Conservation (phyloP, 1,140 invertebrate species). For the Drosophila mojavensis region DNA sequence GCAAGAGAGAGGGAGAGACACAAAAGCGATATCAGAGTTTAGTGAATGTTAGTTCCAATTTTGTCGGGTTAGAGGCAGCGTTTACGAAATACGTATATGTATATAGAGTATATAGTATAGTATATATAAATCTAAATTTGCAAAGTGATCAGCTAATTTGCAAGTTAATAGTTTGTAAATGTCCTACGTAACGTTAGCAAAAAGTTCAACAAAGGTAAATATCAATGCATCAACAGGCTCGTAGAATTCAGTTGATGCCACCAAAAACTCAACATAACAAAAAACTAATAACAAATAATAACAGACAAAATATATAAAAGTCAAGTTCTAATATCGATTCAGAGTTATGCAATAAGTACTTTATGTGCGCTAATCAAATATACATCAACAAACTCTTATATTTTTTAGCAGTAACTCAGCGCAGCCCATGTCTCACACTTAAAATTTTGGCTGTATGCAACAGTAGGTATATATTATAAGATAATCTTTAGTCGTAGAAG, state of each 20-base stretch:
- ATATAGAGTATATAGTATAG: slow-evolving; percentile 2
- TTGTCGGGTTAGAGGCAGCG: slow-evolving; percentile 57
- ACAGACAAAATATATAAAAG: not conserved
- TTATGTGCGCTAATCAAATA: too few species aligned
- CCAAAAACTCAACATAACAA: slow-evolving; percentile 28
- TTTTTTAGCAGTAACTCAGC: too few species aligned
- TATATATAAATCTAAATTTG: slow-evolving; percentile 55
- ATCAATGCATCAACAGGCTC: slow-evolving; percentile 58
- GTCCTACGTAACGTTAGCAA: slow-evolving; percentile 80
- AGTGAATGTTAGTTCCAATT: slow-evolving; percentile 9
- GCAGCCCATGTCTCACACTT: too few species aligned
- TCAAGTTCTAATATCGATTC: slow-evolving; percentile 1
- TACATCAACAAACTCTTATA: too few species aligned
- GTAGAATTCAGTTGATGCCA: slow-evolving; percentile 40
- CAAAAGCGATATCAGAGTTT: not conserved
- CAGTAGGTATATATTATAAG: too few species aligned
- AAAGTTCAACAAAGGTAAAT: slow-evolving; percentile 75
- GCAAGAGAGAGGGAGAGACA: slow-evolving; percentile 34
- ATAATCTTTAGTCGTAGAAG: too few species aligned
- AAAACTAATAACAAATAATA: slow-evolving; percentile 9
- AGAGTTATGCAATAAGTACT: slow-evolving; percentile 10
- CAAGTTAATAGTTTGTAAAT: slow-evolving; percentile 73
- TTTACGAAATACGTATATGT: slow-evolving; percentile 34
- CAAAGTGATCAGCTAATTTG: slow-evolving; percentile 62
- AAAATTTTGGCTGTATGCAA: too few species aligned